Percentiles rank a stretch among this genome's conserved stretches.
Evolutionary conservation across 2,888 invertebrate species (phyloP).

Genomic region (Chalcis sispes): DNA sequence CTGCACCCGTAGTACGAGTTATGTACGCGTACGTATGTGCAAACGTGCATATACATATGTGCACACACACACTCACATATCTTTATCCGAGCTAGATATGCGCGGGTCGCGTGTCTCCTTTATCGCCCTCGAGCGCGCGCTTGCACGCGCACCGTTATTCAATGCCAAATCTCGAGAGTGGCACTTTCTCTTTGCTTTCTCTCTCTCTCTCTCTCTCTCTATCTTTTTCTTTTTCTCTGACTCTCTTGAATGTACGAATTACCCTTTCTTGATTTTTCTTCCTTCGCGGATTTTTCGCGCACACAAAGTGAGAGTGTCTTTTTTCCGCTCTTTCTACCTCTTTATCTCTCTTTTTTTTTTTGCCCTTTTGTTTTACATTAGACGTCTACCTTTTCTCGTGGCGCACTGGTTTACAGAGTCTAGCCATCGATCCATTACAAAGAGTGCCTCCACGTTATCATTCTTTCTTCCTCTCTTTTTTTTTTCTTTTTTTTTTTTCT

Average conservation of each 20-base stretch:
- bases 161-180: constrained; percentile 66
- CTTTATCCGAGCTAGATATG: constrained; percentile 71
- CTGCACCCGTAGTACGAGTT: neutral
- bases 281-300: too few species aligned
- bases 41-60: too few species aligned
- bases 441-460: too few species aligned
- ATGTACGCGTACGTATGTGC: constrained; percentile 58
- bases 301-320: too few species aligned
- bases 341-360: neutral
- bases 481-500: too few species aligned
- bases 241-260: too few species aligned
- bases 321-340: neutral
- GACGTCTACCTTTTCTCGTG: neutral
- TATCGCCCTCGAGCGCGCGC: constrained; percentile 71
- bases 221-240: neutral
- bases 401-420: neutral
- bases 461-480: too few species aligned
- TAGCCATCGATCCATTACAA: too few species aligned
- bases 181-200: neutral
- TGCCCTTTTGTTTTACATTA: neutral
- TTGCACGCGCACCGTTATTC: constrained; percentile 75
- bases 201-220: too few species aligned
- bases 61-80: too few species aligned
- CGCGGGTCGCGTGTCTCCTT: constrained; percentile 73
- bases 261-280: too few species aligned